Percentiles rank a stretch among this genome's conserved stretches.
phyloP scores from a whole-genome alignment of 2,113 vertebrate species.

The Tragulus kanchil region DNA sequence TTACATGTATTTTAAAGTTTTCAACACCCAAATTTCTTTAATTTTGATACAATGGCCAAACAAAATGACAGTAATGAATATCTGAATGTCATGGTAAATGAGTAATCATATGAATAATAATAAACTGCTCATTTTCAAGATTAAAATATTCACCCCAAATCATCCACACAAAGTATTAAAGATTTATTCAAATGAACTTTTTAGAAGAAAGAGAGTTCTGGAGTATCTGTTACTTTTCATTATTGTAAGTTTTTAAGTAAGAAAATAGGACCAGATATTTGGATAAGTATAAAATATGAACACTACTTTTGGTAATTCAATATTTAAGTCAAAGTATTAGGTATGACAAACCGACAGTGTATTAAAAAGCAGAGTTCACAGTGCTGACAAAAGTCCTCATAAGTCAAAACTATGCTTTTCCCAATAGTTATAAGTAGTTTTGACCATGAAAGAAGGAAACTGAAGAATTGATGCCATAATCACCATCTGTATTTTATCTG shows the following conservation, averaged over 20 bases:
- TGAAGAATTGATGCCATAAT: neutral
- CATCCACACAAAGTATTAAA: neutral
- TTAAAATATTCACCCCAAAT: neutral
- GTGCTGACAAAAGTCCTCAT: no score
- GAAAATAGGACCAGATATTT: neutral
- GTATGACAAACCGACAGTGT: neutral
- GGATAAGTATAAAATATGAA: neutral
- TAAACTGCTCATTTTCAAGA: neutral
- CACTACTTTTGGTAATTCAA: neutral
- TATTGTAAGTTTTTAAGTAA: neutral
- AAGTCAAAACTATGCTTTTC: no score
- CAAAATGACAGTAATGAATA: neutral
- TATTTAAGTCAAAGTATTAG: neutral
- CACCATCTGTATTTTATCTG: neutral
- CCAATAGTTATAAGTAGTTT: no score
- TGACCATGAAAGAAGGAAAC: no score
- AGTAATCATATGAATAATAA: neutral
- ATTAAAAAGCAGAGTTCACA: no score
- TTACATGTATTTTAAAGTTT: constrained; percentile 11
- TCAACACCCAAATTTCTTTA: neutral
- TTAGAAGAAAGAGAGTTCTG: neutral
- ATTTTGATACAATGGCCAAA: neutral
- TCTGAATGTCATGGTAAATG: neutral
- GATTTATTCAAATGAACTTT: neutral
- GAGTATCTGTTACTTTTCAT: neutral